These are phyloP conservation scores for Hyposmocoma kahamanoa DNA, from an alignment of 1,140 invertebrate genomes.

Conservation along the genomic window DNA sequence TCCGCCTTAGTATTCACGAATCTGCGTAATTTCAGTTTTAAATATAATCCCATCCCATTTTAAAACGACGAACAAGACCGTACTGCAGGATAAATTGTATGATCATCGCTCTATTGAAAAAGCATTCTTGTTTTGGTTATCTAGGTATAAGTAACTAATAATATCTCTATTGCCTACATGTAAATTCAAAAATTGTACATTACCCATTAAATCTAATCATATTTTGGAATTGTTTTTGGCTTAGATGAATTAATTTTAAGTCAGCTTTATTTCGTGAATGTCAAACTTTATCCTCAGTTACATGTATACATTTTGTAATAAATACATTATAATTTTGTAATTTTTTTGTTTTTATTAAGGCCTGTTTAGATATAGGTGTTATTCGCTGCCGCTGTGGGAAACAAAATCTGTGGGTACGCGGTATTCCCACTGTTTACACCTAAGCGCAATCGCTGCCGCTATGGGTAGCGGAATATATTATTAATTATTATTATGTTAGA, in stretches of 20 bases:
- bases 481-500: no score
- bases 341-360: not conserved
- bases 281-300: constrained; percentile 45
- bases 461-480: no score
- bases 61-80: constrained; percentile 18
- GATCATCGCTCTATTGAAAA: constrained; percentile 24
- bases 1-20: constrained; percentile 92
- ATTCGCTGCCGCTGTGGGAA: no score
- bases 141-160: constrained; percentile 56
- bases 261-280: constrained; percentile 39
- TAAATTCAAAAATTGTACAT: constrained; percentile 38
- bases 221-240: constrained; percentile 37
- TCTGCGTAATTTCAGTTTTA: constrained; percentile 73
- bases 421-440: no score
- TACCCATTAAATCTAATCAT: constrained; percentile 9
- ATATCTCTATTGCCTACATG: constrained; percentile 25
- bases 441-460: no score
- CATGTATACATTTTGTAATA: constrained; percentile 69
- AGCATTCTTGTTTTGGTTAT: constrained; percentile 53
- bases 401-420: no score
- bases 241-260: constrained; percentile 31
- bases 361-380: not conserved
- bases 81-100: constrained; percentile 6
- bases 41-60: constrained; percentile 14
- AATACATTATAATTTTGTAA: constrained; percentile 54